These are phyloP conservation scores for Cnemophilus loriae DNA, from an alignment of 2,113 vertebrate genomes.

Conservation along the genomic window DNA sequence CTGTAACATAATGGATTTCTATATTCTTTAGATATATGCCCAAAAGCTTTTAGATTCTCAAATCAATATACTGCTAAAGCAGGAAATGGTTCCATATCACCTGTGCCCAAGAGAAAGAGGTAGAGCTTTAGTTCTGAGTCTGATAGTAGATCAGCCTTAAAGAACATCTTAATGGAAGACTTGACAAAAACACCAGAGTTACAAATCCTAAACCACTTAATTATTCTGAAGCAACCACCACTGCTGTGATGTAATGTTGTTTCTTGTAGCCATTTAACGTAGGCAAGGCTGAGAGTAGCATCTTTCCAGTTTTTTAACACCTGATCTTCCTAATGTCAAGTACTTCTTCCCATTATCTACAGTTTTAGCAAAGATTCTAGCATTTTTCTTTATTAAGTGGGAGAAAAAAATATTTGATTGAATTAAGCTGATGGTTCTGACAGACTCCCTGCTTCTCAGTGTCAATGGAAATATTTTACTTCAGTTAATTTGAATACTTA, in stretches of 20 bases:
- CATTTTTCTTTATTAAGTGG: background rate
- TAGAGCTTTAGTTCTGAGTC: slow-evolving; percentile 39
- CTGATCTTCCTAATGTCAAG: background rate
- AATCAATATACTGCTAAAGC: slow-evolving; percentile 61
- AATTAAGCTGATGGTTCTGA: background rate
- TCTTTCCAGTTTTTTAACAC: background rate
- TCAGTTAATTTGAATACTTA: background rate
- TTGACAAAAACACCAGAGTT: background rate
- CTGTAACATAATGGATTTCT: slow-evolving; percentile 55
- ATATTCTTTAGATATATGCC: slow-evolving; percentile 59
- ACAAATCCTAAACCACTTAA: background rate
- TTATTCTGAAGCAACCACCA: background rate
- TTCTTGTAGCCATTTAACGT: background rate
- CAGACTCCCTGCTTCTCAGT: background rate
- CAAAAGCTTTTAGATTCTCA: slow-evolving; percentile 68
- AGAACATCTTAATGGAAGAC: background rate
- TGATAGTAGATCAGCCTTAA: slow-evolving; percentile 1
- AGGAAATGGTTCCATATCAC: slow-evolving; percentile 47
- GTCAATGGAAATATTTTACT: background rate
- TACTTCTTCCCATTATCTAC: background rate
- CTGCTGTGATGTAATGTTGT: background rate
- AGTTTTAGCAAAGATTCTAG: background rate
- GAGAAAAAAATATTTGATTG: background rate
- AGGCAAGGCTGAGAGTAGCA: background rate
- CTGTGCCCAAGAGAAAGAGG: slow-evolving; percentile 27